Evolutionary conservation across 2,113 vertebrate species (phyloP), one percentile per base, ranked within the genome.

Genomic region (Uria aalge): DNA sequence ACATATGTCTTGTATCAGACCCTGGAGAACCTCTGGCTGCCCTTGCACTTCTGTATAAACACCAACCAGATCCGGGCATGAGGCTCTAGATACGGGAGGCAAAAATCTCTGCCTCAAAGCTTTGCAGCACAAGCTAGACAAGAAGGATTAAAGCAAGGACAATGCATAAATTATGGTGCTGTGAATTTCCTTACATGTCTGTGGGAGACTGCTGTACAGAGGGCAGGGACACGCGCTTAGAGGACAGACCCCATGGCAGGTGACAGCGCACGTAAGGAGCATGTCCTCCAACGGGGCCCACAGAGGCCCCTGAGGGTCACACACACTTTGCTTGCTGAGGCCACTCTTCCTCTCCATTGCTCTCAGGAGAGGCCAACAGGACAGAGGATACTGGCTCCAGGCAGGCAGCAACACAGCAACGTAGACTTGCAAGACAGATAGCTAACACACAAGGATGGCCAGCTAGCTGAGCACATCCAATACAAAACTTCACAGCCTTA

Each of bases 311-410:
- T 1, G 11, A 41, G 30, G 27, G 45, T 41, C 68, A 75, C 68
- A 71, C 5, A 40, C 4, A 1, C n/a, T 43, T 60, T 0, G 1
- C 67, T 34, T 32, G 55, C 48, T 0, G 0, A 85, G 56, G 24
- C 10, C 62, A 64, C 50, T 17, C 55, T 38, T 67, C 64, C 59
- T n/a, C 72, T 79, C 60, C 21, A 18, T 34, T 0, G 3, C 8
- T 20, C 47, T 79, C 38, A 15, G 29, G 17, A 88, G 55, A 1
- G 3, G 32, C 29, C 43, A 68, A 13, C 30, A 26, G 20, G 73
- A 36, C 43, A 34, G 11, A 60, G 41, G 41, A 68, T 2, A 3
- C 48, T 8, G 40, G 29, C 11, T 66, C 40, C 45, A 71, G 34
- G 23, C 56, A 80, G 64, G 41, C 55, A 63, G 47, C 1, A 2